Evolutionary conservation across 2,797 vertebrate species (phyloP).

Genomic region (Cephalopachus bancanus): DNA sequence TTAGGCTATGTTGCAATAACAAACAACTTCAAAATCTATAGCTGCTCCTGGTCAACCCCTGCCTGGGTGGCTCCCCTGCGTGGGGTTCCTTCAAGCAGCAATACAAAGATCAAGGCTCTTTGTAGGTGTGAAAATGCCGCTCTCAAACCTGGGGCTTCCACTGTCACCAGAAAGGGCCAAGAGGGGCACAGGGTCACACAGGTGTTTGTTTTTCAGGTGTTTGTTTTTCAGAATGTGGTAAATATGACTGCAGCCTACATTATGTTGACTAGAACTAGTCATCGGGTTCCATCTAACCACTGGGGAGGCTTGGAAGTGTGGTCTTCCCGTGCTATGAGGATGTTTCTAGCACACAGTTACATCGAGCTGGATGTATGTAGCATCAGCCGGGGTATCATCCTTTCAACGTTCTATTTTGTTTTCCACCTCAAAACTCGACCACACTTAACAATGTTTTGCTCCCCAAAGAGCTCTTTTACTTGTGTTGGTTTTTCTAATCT

Average conservation of each 20-base stretch:
- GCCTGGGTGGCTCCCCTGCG: not conserved
- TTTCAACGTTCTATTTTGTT: not conserved
- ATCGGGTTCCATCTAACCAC: not conserved
- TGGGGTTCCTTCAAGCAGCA: not conserved
- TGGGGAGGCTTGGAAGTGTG: not conserved
- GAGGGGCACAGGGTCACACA: not conserved
- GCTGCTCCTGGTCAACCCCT: not conserved
- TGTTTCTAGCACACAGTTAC: not conserved
- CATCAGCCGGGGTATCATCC: not conserved
- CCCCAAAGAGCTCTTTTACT: not conserved
- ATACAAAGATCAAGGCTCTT: not conserved
- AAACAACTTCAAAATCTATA: not conserved
- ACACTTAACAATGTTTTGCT: not conserved
- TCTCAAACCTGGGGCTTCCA: not conserved
- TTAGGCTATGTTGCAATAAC: not conserved
- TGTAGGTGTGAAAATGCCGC: not conserved
- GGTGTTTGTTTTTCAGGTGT: not conserved
- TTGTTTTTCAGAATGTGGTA: not conserved
- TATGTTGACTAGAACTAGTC: not conserved
- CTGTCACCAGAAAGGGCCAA: not conserved
- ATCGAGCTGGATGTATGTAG: not conserved
- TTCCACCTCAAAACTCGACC: not conserved
- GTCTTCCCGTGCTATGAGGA: not conserved
- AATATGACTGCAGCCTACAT: not conserved
- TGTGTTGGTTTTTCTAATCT: not conserved